phyloP scores from a whole-genome alignment of 1,140 invertebrate species.

The Orius insidiosus region DNA sequence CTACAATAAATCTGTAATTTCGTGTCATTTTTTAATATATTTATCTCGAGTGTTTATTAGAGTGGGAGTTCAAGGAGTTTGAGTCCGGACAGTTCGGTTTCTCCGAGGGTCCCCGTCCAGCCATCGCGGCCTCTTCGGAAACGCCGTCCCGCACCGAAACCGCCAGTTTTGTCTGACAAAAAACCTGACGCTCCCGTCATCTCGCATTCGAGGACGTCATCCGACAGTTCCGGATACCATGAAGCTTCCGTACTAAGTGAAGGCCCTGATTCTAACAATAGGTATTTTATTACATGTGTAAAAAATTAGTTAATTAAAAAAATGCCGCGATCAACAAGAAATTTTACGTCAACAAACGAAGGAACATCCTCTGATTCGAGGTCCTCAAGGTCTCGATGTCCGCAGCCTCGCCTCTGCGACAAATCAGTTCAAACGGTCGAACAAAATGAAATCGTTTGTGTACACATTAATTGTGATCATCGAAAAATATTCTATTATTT shows the following conservation, averaged over 20 bases:
- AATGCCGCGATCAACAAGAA: background rate
- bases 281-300: constrained; percentile 16
- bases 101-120: constrained; percentile 8
- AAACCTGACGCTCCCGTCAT: constrained; percentile 25
- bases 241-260: constrained; percentile 52
- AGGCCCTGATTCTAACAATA: constrained; percentile 23
- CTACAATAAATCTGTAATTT: constrained; percentile 24
- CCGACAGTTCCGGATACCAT: constrained; percentile 58
- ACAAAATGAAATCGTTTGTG: too few species aligned
- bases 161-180: constrained; percentile 23
- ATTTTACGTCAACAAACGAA: too few species aligned
- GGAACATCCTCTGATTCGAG: too few species aligned
- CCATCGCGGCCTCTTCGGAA: constrained; percentile 29
- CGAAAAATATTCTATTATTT: too few species aligned
- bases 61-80: constrained; percentile 11
- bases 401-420: too few species aligned
- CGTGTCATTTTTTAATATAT: too few species aligned
- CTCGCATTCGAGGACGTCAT: constrained; percentile 53
- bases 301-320: background rate
- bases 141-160: constrained; percentile 39
- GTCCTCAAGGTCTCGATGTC: too few species aligned
- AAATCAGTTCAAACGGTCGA: too few species aligned
- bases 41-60: background rate
- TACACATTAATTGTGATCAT: too few species aligned
- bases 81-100: constrained; percentile 13